phyloP scores from a whole-genome alignment of 2,113 vertebrate genomes.

The Catharus bicknelli region DNA sequence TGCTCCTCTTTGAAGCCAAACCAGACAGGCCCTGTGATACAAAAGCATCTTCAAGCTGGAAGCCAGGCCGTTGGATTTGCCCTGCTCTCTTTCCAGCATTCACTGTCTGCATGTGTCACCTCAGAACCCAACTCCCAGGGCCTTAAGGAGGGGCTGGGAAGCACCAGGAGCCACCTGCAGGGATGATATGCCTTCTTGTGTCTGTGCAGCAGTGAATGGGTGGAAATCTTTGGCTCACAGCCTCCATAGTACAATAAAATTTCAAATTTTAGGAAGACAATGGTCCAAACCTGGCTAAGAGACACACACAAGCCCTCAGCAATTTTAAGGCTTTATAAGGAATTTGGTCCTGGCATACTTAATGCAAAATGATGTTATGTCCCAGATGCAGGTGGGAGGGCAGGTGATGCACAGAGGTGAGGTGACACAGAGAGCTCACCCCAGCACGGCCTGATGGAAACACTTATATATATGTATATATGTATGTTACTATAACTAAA shows the following conservation, averaged over 20 bases:
- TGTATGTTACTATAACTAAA: neutral
- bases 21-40: neutral
- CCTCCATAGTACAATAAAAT: neutral
- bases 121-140: fast-evolving
- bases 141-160: neutral
- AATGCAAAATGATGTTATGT: neutral
- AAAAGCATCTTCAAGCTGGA: neutral
- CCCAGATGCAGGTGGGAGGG: neutral
- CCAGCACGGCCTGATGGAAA: neutral
- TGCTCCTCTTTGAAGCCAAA: neutral
- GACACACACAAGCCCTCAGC: fast-evolving
- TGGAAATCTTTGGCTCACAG: neutral
- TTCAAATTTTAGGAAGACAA: neutral
- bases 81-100: neutral
- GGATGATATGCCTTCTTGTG: neutral
- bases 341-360: neutral
- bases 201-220: neutral
- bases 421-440: neutral
- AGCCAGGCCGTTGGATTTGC: neutral
- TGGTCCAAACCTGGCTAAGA: neutral
- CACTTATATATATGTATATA: neutral
- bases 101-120: neutral
- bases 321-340: neutral
- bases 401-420: neutral
- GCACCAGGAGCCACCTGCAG: neutral